Percentiles rank a stretch among this genome's conserved stretches.
phyloP scores from a whole-genome alignment of 2,888 invertebrate species.

The Leptopterna dolabrata region DNA sequence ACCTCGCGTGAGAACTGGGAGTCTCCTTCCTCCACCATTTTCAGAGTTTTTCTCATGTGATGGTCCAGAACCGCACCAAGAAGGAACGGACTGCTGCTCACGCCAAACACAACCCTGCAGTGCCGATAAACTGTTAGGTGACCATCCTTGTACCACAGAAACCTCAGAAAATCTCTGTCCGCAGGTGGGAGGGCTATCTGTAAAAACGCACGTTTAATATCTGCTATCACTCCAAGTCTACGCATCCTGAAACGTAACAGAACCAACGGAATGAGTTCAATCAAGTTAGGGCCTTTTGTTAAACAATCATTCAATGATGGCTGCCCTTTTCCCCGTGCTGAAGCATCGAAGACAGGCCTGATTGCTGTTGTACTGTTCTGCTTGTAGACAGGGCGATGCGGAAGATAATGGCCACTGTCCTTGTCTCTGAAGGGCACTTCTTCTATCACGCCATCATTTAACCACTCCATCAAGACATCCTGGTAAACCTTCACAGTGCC shows the following conservation, averaged over 20 bases:
- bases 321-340: constrained; percentile 46
- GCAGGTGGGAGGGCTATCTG: constrained; percentile 62
- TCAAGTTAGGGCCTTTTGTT: constrained; percentile 60
- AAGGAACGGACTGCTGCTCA: constrained; percentile 53
- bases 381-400: constrained; percentile 44
- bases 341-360: constrained; percentile 55
- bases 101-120: constrained; percentile 51
- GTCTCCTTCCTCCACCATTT: neutral
- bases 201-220: constrained; percentile 64
- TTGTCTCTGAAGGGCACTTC: neutral
- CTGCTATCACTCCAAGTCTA: no score
- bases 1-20: no score
- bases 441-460: constrained; percentile 39
- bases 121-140: constrained; percentile 40
- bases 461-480: constrained; percentile 41
- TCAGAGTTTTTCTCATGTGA: constrained; percentile 1
- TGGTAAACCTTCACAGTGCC: neutral
- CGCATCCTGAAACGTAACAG: constrained; percentile 55
- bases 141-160: constrained; percentile 60
- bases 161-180: constrained; percentile 63
- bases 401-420: constrained; percentile 42
- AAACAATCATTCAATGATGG: constrained; percentile 62
- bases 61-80: constrained; percentile 50
- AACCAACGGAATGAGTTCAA: constrained; percentile 59
- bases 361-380: constrained; percentile 10